Evolutionary conservation across 2,888 invertebrate species (phyloP).

Genomic region (Synanthedon formicaeformis): DNA sequence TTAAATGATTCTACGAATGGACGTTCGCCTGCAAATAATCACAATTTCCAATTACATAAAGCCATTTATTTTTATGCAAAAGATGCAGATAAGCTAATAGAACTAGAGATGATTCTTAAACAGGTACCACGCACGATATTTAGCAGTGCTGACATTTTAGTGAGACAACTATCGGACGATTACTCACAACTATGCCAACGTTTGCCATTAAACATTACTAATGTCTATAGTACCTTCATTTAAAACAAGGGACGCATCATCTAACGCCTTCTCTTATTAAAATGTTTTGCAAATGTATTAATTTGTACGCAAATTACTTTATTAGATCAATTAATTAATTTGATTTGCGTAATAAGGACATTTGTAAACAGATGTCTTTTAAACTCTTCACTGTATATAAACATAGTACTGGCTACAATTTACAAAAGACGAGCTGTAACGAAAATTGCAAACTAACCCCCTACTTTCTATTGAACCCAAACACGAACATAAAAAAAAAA

Average conservation of each 20-base stretch:
- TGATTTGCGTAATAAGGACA: too few relatives aligned
- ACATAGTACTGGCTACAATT: too few relatives aligned
- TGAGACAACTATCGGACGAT: slow-evolving; percentile 25
- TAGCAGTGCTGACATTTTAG: slow-evolving; percentile 39
- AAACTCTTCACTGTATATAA: too few relatives aligned
- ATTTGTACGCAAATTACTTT: too few relatives aligned
- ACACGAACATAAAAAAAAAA: too few relatives aligned
- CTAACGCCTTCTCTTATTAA: neutral
- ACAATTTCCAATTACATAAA: neutral
- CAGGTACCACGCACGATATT: slow-evolving; percentile 23
- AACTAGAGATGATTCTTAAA: neutral
- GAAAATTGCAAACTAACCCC: too few relatives aligned
- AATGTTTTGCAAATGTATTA: too few relatives aligned
- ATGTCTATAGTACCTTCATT: slow-evolving; percentile 18
- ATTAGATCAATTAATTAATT: too few relatives aligned
- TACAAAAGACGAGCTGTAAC: too few relatives aligned
- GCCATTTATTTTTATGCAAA: neutral
- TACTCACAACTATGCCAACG: slow-evolving; percentile 31
- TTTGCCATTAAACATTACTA: slow-evolving; percentile 32
- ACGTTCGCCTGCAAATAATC: neutral
- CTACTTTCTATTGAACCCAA: too few relatives aligned
- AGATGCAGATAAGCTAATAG: neutral
- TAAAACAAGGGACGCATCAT: slow-evolving; percentile 16
- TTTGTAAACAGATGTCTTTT: too few relatives aligned
- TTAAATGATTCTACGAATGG: too few relatives aligned